Evolutionary conservation across 2,797 vertebrate species (phyloP).

Genomic region (Tapirus indicus): DNA sequence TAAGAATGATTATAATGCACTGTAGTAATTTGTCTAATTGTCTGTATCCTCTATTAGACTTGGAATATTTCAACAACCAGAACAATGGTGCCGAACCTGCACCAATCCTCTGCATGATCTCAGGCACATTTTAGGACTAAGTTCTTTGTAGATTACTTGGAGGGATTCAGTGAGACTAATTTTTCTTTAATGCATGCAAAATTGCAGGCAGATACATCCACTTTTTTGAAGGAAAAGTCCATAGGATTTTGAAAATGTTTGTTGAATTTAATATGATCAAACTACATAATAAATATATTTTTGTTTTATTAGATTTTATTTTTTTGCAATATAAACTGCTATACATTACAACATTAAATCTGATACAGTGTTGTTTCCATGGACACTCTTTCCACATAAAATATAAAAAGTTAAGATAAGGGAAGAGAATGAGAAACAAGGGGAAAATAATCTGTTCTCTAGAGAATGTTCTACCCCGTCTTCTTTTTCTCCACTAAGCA

Average conservation of each 20-base stretch:
- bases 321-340: not conserved
- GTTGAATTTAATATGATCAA: not conserved
- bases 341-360: not conserved
- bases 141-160: not conserved
- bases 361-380: not conserved
- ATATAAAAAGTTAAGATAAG: not conserved
- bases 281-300: not conserved
- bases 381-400: not conserved
- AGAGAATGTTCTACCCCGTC: not conserved
- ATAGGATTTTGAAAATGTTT: not conserved
- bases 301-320: not conserved
- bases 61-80: not conserved
- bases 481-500: not conserved
- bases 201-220: not conserved
- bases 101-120: not conserved
- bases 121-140: not conserved
- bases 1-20: not conserved
- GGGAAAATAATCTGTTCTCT: not conserved
- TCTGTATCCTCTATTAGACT: not conserved
- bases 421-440: not conserved
- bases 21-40: not conserved
- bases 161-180: not conserved
- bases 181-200: not conserved
- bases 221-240: not conserved
- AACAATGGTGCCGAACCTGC: not conserved